Base-by-base conservation (phyloP, 2,113 vertebrate genomes). In the Cephalopholis sonnerati region DNA sequence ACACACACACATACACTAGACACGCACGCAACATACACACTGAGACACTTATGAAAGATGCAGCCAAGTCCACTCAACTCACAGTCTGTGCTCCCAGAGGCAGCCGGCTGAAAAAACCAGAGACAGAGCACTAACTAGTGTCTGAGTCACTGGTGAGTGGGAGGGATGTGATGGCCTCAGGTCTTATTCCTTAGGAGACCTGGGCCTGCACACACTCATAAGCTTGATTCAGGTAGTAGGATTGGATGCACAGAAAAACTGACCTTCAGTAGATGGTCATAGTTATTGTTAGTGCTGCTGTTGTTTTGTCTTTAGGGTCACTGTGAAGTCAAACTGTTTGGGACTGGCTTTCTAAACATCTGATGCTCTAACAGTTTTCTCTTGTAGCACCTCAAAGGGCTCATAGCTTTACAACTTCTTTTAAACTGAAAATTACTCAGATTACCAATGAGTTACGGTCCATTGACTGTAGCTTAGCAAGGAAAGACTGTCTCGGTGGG, bases 61-160 rank as follows among this genome's bases (percentile, higher is more conserved):
- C 73, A 87, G 80, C 82, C 78, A 72, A 80, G 87, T 89, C 74
- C 87, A 87, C 82, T 92, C 74, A 81, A 82, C 82, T 74, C 62
- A 55, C 50, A 66, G 87, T 73, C 67, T 79, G 78, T 67, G 66
- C 61, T 73, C 84, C 82, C 67, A 87, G 74, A 77, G 76, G 72
- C 70, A 81, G 83, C 70, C 41, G 81, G 74, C 75, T 81, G 44
- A 74, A 69, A 74, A 65, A 74, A 65, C 13, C 57, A 53, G 53
- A 80, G 82, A 64, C 73, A 22, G 77, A 79, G 74, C 71, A 48
- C 83, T 64, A 76, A 67, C 39, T 68, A 69, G 48, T 50, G 80
- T 84, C 63, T 93, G 91, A 93, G 88, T 93, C 91, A 93, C 86
- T 84, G 41, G 24, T 80, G 85, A 90, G 88, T 90, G 73, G 83